Conservation (phyloP, 2,797 vertebrate species). For the Microchirus variegatus region DNA sequence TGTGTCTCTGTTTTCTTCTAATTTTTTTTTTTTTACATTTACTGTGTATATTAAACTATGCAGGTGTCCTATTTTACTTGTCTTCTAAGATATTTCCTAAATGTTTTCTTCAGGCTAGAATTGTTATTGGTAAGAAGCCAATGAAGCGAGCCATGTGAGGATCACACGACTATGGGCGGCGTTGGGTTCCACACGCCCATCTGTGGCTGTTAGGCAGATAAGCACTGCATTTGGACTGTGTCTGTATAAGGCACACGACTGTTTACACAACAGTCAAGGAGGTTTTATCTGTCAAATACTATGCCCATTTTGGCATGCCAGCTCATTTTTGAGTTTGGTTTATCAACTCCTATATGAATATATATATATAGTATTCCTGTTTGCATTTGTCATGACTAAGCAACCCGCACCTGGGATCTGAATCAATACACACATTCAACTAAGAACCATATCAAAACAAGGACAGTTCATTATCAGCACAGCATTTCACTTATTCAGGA, state of each 20-base stretch:
- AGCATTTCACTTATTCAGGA: no score
- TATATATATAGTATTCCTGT: no score
- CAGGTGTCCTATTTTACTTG: conserved; percentile 21
- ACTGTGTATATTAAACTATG: neutral
- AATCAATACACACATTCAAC: no score
- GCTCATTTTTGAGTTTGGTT: neutral
- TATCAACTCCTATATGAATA: neutral
- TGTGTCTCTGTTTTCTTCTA: conserved; percentile 9
- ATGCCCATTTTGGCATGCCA: neutral
- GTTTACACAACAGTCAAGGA: conserved; percentile 9
- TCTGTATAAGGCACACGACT: conserved; percentile 18
- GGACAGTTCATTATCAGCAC: no score
- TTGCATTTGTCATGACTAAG: no score
- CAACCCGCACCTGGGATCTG: no score
- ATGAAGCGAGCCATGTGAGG: conserved; percentile 14
- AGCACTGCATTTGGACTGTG: conserved; percentile 12
- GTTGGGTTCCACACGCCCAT: conserved; percentile 26
- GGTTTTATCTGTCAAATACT: conserved; percentile 12
- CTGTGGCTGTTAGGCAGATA: conserved; percentile 20
- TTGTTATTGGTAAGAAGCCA: conserved; percentile 13
- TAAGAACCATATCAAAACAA: no score
- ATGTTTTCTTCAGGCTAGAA: conserved; percentile 10
- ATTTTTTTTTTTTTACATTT: conserved; percentile 15
- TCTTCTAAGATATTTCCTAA: neutral
- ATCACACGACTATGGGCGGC: conserved; percentile 14